phyloP scores from a whole-genome alignment of 2,888 invertebrate genomes.

The Enoplolaimus lenunculus region DNA sequence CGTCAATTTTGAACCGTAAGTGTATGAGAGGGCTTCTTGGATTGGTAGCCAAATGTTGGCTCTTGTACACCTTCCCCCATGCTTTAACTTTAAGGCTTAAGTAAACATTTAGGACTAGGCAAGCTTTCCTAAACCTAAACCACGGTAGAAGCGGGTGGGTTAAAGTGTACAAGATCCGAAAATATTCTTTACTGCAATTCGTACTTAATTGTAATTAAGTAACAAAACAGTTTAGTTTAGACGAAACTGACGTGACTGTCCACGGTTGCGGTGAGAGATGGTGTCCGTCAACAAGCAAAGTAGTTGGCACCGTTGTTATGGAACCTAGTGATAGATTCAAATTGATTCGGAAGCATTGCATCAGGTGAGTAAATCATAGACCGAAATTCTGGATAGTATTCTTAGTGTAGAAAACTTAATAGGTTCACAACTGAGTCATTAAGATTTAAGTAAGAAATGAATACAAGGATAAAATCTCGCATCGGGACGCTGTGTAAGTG shows the following conservation, averaged over 20 bases:
- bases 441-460: too few species aligned
- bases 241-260: background rate
- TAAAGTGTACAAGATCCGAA: constrained; percentile 28
- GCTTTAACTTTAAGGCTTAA: too few species aligned
- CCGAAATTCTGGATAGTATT: background rate
- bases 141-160: background rate
- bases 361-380: constrained; percentile 10
- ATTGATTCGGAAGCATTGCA: constrained; percentile 14
- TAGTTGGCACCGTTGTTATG: background rate
- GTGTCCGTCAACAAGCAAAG: background rate
- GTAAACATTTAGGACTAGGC: too few species aligned
- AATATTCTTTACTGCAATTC: constrained; percentile 15
- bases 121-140: too few species aligned
- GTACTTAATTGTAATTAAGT: too few species aligned
- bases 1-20: constrained; percentile 51
- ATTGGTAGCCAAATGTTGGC: too few species aligned
- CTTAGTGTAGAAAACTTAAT: too few species aligned
- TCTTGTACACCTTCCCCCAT: too few species aligned
- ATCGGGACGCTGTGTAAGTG: too few species aligned
- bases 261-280: constrained; percentile 11
- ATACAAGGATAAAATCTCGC: too few species aligned
- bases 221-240: constrained; percentile 9
- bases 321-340: constrained; percentile 10
- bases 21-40: too few species aligned
- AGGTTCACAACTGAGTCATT: too few species aligned